phyloP scores from a whole-genome alignment of 37 sponge, comb jelly and placozoan species.

The Tethya wilhelma region DNA sequence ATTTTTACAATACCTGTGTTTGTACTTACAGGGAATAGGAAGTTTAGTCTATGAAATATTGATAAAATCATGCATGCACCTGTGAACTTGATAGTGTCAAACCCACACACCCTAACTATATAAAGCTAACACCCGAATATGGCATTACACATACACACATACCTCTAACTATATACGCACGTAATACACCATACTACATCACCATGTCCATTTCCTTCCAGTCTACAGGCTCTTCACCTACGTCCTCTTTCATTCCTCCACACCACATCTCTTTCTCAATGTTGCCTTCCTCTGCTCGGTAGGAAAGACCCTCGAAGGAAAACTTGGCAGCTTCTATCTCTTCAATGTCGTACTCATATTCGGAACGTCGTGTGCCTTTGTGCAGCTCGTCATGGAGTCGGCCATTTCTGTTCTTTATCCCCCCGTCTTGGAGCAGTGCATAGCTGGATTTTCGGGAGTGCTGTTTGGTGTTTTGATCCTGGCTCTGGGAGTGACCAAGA shows the following conservation, averaged over 20 bases:
- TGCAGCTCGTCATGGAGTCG: constrained; percentile 14
- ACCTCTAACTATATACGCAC: no score
- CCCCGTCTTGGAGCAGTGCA: constrained; percentile 14
- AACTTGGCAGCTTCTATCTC: constrained; percentile 25
- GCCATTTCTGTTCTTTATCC: constrained; percentile 22
- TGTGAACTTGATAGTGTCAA: no score
- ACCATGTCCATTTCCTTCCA: background rate
- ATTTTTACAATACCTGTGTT: no score
- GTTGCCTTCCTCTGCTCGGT: constrained; percentile 30
- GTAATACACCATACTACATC: no score
- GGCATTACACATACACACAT: no score
- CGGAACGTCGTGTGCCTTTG: constrained; percentile 23
- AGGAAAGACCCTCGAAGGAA: constrained; percentile 21
- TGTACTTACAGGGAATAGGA: no score
- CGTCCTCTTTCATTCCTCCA: constrained; percentile 17
- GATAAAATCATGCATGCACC: no score
- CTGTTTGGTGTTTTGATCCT: constrained; percentile 35
- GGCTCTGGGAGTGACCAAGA: constrained; percentile 31
- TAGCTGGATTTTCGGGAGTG: constrained; percentile 28
- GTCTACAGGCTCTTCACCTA: constrained; percentile 41
- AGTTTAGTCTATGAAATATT: no score
- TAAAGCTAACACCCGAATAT: no score
- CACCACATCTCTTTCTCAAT: constrained; percentile 18
- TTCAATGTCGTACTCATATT: constrained; percentile 24
- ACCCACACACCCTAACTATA: no score